Conservation (phyloP, 2,888 invertebrate species). For the Phyllotreta cruciferae region DNA sequence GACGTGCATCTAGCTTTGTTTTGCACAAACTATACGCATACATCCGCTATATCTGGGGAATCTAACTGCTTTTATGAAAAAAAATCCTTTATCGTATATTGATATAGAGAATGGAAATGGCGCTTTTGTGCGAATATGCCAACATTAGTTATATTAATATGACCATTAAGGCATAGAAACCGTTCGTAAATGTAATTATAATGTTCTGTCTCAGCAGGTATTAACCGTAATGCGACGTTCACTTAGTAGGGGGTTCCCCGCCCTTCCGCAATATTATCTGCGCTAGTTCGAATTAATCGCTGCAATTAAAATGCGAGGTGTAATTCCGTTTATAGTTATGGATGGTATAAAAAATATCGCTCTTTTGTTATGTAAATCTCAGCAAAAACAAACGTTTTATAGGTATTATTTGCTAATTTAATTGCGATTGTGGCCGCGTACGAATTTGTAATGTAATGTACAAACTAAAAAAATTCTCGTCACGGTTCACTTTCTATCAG, state of each 20-base stretch:
- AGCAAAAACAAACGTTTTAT: not conserved
- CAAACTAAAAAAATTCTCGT: slow-evolving; percentile 34
- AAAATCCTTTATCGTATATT: slow-evolving; percentile 7
- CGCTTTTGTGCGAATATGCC: slow-evolving; percentile 1
- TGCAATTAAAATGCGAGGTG: slow-evolving; percentile 10
- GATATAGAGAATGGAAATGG: not conserved
- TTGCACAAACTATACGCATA: too few species aligned
- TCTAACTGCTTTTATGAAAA: too few species aligned
- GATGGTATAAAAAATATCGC: not conserved
- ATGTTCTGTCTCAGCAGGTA: slow-evolving; percentile 19
- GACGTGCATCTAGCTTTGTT: too few species aligned
- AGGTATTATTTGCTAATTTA: too few species aligned
- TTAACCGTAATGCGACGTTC: slow-evolving; percentile 15
- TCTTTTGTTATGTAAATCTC: slow-evolving; percentile 10
- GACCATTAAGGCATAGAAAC: slow-evolving; percentile 8
- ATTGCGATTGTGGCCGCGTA: too few species aligned
- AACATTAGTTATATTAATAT: slow-evolving; percentile 21
- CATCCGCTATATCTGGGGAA: too few species aligned
- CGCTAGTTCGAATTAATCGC: not conserved
- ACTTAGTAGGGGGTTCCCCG: slow-evolving; percentile 7
- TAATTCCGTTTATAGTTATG: slow-evolving; percentile 2
- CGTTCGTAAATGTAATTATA: slow-evolving; percentile 17
- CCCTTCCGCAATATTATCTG: too few species aligned
- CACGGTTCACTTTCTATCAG: slow-evolving; percentile 48
- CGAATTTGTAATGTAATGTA: too few species aligned